Percentiles rank a stretch among this genome's conserved stretches.
Evolutionary conservation across 2,797 vertebrate genomes (phyloP).

Genomic region (Varecia variegata): DNA sequence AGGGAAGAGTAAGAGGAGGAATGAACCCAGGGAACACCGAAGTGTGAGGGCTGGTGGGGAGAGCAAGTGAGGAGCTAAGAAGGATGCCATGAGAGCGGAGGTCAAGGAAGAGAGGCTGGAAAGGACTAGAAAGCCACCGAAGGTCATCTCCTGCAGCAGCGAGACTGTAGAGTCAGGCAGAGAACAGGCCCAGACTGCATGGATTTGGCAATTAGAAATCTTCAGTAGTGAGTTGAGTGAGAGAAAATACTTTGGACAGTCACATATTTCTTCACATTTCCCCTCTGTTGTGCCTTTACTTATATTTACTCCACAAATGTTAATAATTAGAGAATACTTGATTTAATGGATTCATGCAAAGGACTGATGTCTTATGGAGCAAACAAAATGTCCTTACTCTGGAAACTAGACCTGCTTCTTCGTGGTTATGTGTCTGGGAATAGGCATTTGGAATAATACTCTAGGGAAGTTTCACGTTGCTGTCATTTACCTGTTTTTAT

Average conservation of each 20-base stretch:
- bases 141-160: not conserved
- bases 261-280: not conserved
- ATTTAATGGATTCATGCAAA: not conserved
- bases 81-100: rapidly evolving
- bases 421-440: not conserved
- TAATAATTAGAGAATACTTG: not conserved
- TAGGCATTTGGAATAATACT: not conserved
- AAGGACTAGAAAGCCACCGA: not conserved
- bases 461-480: not conserved
- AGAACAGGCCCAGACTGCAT: not conserved
- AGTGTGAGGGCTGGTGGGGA: not conserved
- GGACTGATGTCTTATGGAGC: not conserved
- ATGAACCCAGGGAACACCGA: not conserved
- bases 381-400: not conserved
- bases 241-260: not conserved
- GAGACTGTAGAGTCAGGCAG: rapidly evolving
- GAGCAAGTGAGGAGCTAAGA: not conserved
- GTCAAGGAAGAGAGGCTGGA: not conserved
- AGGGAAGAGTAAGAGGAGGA: not conserved
- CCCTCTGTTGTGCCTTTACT: not conserved
- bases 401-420: not conserved
- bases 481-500: not conserved
- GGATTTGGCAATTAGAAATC: not conserved
- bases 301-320: not conserved
- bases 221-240: not conserved